A percentile compares a stretch with the other conserved stretches of the same genome.
phyloP scores from a whole-genome alignment of 2,797 vertebrate genomes.

The Hirundo rustica region DNA sequence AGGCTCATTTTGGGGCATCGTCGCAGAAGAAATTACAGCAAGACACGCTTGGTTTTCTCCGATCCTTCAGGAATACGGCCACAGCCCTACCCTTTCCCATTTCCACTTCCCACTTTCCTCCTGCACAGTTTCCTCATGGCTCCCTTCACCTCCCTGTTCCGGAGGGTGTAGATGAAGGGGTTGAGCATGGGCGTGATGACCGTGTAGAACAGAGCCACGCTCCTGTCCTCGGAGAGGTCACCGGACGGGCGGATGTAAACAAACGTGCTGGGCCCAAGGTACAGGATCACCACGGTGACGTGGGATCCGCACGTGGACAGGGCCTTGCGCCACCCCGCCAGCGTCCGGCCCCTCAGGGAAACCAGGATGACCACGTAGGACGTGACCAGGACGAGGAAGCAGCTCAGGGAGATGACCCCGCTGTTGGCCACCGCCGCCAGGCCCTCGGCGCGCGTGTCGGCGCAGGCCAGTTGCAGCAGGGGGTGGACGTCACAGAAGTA shows the following conservation, averaged over 20 bases:
- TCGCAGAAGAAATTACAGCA: neutral
- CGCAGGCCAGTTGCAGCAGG: slow-evolving; percentile 37
- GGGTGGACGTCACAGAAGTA: slow-evolving; percentile 61
- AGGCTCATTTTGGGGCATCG: neutral
- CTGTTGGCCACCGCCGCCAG: neutral
- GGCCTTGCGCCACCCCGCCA: slow-evolving; percentile 40
- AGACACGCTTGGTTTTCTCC: neutral
- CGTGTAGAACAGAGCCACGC: slow-evolving; percentile 51
- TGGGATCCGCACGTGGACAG: slow-evolving; percentile 69
- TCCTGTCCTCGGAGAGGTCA: slow-evolving; percentile 47
- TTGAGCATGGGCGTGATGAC: slow-evolving; percentile 62
- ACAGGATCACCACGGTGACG: slow-evolving; percentile 51
- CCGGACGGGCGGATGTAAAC: slow-evolving; percentile 36
- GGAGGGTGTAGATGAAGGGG: slow-evolving; percentile 57
- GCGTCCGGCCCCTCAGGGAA: slow-evolving; percentile 27
- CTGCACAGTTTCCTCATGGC: slow-evolving; percentile 59
- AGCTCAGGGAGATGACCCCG: neutral
- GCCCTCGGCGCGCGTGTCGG: neutral
- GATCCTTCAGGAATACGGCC: accelerated
- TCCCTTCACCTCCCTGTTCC: slow-evolving; percentile 65
- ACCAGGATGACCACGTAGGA: slow-evolving; percentile 35
- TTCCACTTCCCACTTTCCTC: neutral
- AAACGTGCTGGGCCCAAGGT: slow-evolving; percentile 49
- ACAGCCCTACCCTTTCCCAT: neutral
- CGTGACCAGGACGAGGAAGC: slow-evolving; percentile 42